A percentile compares a stretch with the other conserved stretches of the same genome.
Evolutionary conservation across 2,113 vertebrate genomes (phyloP).

Genomic region (Nematolebias whitei): DNA sequence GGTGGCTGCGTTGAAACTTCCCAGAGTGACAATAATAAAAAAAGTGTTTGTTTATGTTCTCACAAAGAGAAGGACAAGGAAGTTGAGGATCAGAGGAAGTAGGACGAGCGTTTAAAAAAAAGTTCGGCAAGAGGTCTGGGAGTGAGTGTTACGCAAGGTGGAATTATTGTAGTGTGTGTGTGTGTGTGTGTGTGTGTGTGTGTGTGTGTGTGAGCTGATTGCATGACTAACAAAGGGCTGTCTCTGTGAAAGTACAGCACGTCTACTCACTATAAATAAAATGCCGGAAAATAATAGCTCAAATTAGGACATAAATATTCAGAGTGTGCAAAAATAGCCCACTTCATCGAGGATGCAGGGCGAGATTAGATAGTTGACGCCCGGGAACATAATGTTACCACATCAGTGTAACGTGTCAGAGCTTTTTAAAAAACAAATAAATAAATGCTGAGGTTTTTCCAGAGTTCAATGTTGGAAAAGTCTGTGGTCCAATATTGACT

Average conservation of each 20-base stretch:
- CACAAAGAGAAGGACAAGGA: slow-evolving; percentile 43
- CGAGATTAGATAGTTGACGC: slow-evolving; percentile 40
- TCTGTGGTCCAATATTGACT: not conserved
- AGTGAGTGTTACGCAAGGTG: slow-evolving; percentile 43
- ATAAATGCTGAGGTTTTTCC: slow-evolving; percentile 12
- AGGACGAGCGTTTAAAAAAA: slow-evolving; percentile 39
- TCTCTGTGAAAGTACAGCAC: slow-evolving; percentile 46
- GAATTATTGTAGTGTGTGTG: slow-evolving; percentile 24
- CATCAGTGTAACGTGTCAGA: slow-evolving; percentile 9
- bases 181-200: slow-evolving; percentile 9
- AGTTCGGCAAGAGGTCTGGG: slow-evolving; percentile 58
- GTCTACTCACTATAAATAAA: slow-evolving; percentile 58
- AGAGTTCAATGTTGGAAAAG: not conserved
- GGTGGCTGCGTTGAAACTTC: slow-evolving; percentile 40
- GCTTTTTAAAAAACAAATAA: too few species aligned
- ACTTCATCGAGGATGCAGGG: slow-evolving; percentile 21
- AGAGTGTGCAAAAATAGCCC: slow-evolving; percentile 47
- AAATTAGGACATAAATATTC: slow-evolving; percentile 57
- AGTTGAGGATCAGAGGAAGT: slow-evolving; percentile 33
- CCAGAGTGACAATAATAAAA: slow-evolving; percentile 57
- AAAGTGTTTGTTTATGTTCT: slow-evolving; percentile 67
- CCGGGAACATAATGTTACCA: slow-evolving; percentile 14
- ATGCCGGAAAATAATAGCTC: slow-evolving; percentile 36
- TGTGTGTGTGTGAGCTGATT: slow-evolving; percentile 19
- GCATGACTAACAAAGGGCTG: slow-evolving; percentile 37